Percentiles rank a stretch among this genome's conserved stretches.
Conservation (phyloP, 2,113 vertebrate genomes). For the Chionis minor region DNA sequence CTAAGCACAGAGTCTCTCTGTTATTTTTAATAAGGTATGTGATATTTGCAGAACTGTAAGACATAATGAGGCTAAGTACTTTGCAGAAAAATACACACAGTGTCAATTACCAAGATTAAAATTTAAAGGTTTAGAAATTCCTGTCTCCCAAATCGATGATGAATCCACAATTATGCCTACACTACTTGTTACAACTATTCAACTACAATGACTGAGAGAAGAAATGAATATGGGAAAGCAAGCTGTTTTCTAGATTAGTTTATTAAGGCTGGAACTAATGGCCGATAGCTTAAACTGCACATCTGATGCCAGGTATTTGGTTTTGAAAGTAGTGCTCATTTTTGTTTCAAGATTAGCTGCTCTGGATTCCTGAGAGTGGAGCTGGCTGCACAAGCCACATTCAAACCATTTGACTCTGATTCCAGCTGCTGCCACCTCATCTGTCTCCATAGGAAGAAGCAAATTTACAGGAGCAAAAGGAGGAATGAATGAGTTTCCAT, state of each 20-base stretch:
- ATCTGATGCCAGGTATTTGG: background rate
- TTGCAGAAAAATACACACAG: background rate
- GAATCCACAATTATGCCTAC: background rate
- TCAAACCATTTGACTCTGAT: background rate
- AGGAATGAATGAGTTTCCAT: background rate
- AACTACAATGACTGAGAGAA: background rate
- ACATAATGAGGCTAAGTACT: background rate
- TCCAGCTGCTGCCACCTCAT: conserved; percentile 17
- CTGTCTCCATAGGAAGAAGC: background rate
- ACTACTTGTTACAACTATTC: background rate
- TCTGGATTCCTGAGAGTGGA: background rate
- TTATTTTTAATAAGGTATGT: background rate
- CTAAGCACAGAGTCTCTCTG: background rate
- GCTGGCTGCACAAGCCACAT: background rate
- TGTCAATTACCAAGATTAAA: background rate
- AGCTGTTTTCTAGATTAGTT: conserved; percentile 17
- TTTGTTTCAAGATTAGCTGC: conserved; percentile 28
- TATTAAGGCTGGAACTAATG: background rate
- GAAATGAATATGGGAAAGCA: background rate
- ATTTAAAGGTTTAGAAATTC: background rate
- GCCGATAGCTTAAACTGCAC: background rate
- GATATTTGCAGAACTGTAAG: background rate
- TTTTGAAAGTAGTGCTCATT: background rate
- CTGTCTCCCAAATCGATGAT: background rate
- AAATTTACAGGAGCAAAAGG: background rate